These are phyloP conservation scores for Caranx ignobilis DNA, from an alignment of 2,113 vertebrate species.

Conservation along the genomic window DNA sequence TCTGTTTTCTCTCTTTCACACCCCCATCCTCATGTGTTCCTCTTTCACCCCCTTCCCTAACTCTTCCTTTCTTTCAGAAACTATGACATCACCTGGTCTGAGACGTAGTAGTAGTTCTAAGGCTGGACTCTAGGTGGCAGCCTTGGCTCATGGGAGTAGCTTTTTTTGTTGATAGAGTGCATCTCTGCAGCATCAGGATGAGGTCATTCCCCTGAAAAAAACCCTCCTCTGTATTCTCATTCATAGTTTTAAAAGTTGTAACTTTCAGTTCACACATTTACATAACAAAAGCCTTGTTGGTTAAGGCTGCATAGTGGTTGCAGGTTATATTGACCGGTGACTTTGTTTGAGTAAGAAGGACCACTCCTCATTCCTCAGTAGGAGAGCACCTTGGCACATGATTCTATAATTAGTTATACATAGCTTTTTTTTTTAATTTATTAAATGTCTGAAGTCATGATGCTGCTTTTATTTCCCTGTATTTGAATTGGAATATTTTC, in stretches of 20 bases:
- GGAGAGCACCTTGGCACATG: background rate
- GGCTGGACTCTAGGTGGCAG: constrained; percentile 74
- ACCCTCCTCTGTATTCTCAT: constrained; percentile 42
- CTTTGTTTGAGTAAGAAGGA: background rate
- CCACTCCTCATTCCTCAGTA: background rate
- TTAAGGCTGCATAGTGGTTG: background rate
- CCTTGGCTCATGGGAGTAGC: constrained; percentile 52
- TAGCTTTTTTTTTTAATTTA: background rate
- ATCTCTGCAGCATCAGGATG: constrained; percentile 66
- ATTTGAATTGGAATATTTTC: background rate
- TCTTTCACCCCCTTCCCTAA: constrained; percentile 47
- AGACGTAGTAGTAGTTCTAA: constrained; percentile 62
- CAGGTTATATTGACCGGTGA: background rate
- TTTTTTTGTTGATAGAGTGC: constrained; percentile 17
- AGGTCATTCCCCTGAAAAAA: constrained; percentile 76
- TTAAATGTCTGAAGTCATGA: background rate
- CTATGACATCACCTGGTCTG: constrained; percentile 72
- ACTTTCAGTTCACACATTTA: background rate
- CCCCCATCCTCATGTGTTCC: constrained; percentile 26
- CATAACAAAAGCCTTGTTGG: background rate
- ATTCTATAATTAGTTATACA: background rate
- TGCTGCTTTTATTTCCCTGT: background rate
- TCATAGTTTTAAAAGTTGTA: constrained; percentile 59
- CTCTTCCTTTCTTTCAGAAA: constrained; percentile 68
- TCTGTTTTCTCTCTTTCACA: constrained; percentile 51